phyloP scores from a whole-genome alignment of 2,113 vertebrate genomes.

The Proterorhinus semilunaris region DNA sequence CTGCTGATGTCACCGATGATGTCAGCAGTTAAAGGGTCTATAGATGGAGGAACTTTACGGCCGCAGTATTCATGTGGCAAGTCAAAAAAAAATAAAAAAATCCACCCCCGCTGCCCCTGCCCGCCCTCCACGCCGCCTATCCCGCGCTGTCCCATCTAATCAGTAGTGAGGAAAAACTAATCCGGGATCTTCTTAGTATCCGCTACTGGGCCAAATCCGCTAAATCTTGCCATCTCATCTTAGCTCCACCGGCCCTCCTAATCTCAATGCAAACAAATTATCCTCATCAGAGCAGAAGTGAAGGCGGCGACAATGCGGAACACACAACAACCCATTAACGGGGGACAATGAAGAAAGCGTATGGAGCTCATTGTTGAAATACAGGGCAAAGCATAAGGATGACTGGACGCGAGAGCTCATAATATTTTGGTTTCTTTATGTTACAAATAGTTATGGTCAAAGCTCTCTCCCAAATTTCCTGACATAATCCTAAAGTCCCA shows the following conservation, averaged over 20 bases:
- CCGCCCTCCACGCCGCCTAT: background rate
- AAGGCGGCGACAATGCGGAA: slow-evolving; percentile 39
- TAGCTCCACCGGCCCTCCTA: slow-evolving; percentile 71
- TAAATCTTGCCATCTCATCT: slow-evolving; percentile 80
- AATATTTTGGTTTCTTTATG: too few species aligned
- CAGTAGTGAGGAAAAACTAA: slow-evolving; percentile 71
- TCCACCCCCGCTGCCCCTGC: slow-evolving; percentile 1
- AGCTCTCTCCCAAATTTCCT: too few species aligned
- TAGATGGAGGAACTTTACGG: too few species aligned
- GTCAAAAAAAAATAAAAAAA: slow-evolving; percentile 44
- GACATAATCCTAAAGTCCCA: too few species aligned
- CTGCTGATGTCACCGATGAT: too few species aligned
- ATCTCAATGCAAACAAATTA: slow-evolving; percentile 77
- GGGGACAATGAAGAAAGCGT: slow-evolving; percentile 9
- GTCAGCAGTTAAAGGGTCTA: too few species aligned
- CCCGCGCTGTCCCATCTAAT: slow-evolving; percentile 61
- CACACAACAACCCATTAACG: slow-evolving; percentile 23
- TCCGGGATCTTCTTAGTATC: slow-evolving; percentile 75
- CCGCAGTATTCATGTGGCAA: slow-evolving; percentile 20
- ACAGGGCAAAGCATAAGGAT: too few species aligned
- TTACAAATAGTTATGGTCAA: too few species aligned
- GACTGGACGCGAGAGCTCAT: too few species aligned
- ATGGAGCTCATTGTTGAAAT: background rate
- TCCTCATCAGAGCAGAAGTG: slow-evolving; percentile 69
- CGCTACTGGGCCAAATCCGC: slow-evolving; percentile 72